Evolutionary conservation across 2,797 vertebrate genomes (phyloP).

Genomic region (Danio kyathit): DNA sequence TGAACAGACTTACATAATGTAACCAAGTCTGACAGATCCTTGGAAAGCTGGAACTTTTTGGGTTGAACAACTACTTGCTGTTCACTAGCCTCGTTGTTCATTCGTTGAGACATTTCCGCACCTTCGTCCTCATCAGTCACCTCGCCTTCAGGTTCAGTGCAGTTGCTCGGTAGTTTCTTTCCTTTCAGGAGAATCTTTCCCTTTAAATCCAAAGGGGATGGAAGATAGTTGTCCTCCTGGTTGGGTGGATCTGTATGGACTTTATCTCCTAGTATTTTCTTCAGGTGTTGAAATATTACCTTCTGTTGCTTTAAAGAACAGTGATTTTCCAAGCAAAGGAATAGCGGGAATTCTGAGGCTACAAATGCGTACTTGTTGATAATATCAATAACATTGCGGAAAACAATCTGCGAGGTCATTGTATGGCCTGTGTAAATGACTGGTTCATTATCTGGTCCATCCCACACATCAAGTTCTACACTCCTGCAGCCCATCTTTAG

Average conservation of each 20-base stretch:
- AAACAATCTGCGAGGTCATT: constrained; percentile 97
- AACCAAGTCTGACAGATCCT: constrained; percentile 95
- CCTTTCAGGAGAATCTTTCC: constrained; percentile 94
- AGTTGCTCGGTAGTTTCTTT: constrained; percentile 89
- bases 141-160: constrained; percentile 89
- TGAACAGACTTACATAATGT: constrained; percentile 95
- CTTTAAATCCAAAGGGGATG: constrained; percentile 89
- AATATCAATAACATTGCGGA: constrained; percentile 93
- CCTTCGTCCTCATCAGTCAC: constrained; percentile 98
- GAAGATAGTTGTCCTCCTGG: constrained; percentile 90
- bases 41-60: constrained; percentile 94
- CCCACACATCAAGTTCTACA: constrained; percentile 97
- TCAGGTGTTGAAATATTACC: constrained; percentile 96
- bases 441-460: constrained; percentile 94
- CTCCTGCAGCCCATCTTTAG: constrained; percentile 98
- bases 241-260: constrained; percentile 86
- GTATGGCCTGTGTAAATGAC: constrained; percentile 98
- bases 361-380: constrained; percentile 97
- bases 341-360: constrained; percentile 93
- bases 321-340: constrained; percentile 97
- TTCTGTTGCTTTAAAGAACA: constrained; percentile 96
- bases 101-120: constrained; percentile 93
- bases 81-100: constrained; percentile 87
- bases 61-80: constrained; percentile 78
- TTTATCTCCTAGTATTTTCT: constrained; percentile 94